Evolutionary conservation across 2,113 vertebrate species (phyloP).

Genomic region (Coptodon rendalli): DNA sequence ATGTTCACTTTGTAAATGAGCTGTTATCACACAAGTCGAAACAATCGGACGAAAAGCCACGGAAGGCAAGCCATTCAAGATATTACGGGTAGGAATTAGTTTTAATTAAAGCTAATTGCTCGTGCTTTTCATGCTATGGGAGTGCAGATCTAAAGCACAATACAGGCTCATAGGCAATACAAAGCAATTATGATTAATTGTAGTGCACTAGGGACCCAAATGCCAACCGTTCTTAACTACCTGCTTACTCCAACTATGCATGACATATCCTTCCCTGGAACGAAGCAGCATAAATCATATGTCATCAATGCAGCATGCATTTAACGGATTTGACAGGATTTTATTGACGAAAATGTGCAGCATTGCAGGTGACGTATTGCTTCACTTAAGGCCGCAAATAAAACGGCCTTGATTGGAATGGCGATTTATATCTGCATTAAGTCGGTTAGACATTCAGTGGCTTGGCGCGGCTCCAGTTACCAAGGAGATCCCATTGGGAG

Average conservation of each 20-base stretch:
- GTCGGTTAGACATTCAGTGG: slow-evolving; percentile 58
- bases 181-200: slow-evolving; percentile 9
- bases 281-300: slow-evolving; percentile 37
- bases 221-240: neutral
- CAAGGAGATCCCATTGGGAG: slow-evolving; percentile 66
- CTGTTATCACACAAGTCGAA: neutral
- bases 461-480: slow-evolving; percentile 64
- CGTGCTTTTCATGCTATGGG: slow-evolving; percentile 13
- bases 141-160: neutral
- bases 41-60: neutral
- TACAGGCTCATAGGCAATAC: neutral
- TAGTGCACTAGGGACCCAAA: neutral
- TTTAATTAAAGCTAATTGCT: slow-evolving; percentile 46
- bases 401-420: slow-evolving; percentile 68
- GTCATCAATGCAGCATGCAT: slow-evolving; percentile 30
- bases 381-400: slow-evolving; percentile 59
- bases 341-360: slow-evolving; percentile 65
- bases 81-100: slow-evolving; percentile 35
- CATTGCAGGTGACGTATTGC: slow-evolving; percentile 60
- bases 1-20: slow-evolving; percentile 8
- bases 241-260: neutral
- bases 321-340: slow-evolving; percentile 54
- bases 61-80: slow-evolving; percentile 9
- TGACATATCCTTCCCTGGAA: slow-evolving; percentile 7
- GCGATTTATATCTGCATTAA: slow-evolving; percentile 76